Conservation (phyloP, 2,113 vertebrate genomes). For the Hiodon tergisus region DNA sequence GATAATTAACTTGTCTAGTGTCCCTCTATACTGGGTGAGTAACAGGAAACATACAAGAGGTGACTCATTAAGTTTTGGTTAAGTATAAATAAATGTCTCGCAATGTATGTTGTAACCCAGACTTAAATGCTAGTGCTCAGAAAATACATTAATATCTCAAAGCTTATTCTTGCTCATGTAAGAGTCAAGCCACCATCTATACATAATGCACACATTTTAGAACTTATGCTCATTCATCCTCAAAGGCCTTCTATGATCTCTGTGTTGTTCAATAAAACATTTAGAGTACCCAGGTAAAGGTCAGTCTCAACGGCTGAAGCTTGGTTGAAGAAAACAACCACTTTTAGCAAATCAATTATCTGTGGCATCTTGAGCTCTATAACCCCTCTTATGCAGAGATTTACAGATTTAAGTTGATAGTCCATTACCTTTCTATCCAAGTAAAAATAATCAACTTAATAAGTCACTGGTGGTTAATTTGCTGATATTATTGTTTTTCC, state of each 20-base stretch:
- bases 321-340: background rate
- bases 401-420: too few species aligned
- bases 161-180: too few species aligned
- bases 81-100: too few species aligned
- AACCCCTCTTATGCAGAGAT: background rate
- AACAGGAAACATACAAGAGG: too few species aligned
- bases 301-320: constrained; percentile 6
- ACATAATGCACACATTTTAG: background rate
- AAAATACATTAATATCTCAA: background rate
- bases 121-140: background rate
- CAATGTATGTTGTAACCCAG: background rate
- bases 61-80: too few species aligned
- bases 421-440: too few species aligned
- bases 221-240: background rate
- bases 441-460: too few species aligned
- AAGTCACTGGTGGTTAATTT: too few species aligned
- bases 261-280: constrained; percentile 14
- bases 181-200: background rate
- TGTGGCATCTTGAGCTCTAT: background rate
- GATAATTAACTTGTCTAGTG: too few species aligned
- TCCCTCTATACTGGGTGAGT: too few species aligned
- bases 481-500: too few species aligned
- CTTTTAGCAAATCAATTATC: constrained; percentile 5
- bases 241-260: background rate
- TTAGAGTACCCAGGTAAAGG: background rate